A percentile compares a stretch with the other conserved stretches of the same genome.
phyloP scores from a whole-genome alignment of 2,888 invertebrate genomes.

The Meta bourneti region DNA sequence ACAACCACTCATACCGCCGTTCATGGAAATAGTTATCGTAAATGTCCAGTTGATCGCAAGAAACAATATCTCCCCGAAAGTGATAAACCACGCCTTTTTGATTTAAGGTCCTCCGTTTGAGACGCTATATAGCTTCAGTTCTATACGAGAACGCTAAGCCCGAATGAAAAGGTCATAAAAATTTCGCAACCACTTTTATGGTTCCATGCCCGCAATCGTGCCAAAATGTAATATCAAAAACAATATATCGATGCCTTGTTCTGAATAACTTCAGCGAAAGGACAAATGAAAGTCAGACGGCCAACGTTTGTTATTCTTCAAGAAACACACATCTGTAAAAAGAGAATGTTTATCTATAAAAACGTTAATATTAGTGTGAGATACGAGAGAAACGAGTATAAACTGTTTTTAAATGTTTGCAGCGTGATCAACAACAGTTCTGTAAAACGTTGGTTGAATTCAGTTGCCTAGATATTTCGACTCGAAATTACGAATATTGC shows the following conservation, averaged over 20 bases:
- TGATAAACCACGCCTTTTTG: background rate
- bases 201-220: background rate
- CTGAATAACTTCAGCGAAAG: constrained; percentile 9
- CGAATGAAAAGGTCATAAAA: constrained; percentile 22
- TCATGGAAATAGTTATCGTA: background rate
- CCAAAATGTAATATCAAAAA: background rate
- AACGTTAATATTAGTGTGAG: no score
- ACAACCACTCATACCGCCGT: background rate
- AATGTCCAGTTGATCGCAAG: background rate
- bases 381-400: no score
- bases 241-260: background rate
- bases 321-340: background rate
- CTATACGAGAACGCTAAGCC: background rate
- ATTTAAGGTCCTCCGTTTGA: background rate
- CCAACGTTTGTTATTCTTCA: background rate
- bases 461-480: no score
- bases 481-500: no score
- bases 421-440: no score
- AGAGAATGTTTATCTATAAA: no score
- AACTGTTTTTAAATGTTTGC: no score
- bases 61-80: background rate
- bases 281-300: background rate
- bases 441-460: no score
- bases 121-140: background rate
- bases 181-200: constrained; percentile 20